Evolutionary conservation across 2,888 invertebrate species (phyloP).

Genomic region (Hydrotaea cyrtoneurina): DNA sequence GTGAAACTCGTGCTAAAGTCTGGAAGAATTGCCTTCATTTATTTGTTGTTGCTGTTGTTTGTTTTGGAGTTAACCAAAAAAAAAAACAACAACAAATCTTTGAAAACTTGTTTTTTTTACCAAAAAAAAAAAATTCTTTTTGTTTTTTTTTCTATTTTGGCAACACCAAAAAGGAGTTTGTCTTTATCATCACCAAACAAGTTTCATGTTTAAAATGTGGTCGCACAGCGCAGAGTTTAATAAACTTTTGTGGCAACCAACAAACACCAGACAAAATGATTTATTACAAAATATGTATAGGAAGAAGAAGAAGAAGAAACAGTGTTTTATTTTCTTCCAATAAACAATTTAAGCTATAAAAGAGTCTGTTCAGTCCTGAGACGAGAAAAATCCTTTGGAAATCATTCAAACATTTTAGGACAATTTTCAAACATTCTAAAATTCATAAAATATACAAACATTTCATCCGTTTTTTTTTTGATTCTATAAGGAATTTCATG

Average conservation of each 20-base stretch:
- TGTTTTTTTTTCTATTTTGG: constrained; percentile 24
- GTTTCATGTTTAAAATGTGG: constrained; percentile 6
- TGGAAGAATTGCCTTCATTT: constrained; percentile 49
- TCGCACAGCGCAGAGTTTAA: constrained; percentile 61
- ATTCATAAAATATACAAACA: no score
- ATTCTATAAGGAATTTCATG: no score
- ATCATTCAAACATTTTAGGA: no score
- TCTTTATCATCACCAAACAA: not conserved
- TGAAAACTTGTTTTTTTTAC: constrained; percentile 20
- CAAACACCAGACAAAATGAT: constrained; percentile 2
- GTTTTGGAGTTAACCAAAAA: constrained; percentile 9
- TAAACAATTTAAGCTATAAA: not conserved
- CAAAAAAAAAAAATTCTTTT: not conserved
- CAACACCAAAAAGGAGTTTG: constrained; percentile 27
- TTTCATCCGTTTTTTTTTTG: no score
- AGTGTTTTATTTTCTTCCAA: not conserved
- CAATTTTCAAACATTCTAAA: no score
- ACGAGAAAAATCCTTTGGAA: no score
- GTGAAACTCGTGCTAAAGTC: constrained; percentile 65
- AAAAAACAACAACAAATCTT: constrained; percentile 34
- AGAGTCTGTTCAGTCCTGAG: no score
- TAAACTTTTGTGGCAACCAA: constrained; percentile 53
- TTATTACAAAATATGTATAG: constrained; percentile 33
- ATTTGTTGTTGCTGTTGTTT: not conserved
- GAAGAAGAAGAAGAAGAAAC: constrained; percentile 17